A percentile compares a stretch with the other conserved stretches of the same genome.
These are phyloP conservation scores for Bovichtus variegatus DNA, from an alignment of 2,797 vertebrate genomes.

Conservation along the genomic window DNA sequence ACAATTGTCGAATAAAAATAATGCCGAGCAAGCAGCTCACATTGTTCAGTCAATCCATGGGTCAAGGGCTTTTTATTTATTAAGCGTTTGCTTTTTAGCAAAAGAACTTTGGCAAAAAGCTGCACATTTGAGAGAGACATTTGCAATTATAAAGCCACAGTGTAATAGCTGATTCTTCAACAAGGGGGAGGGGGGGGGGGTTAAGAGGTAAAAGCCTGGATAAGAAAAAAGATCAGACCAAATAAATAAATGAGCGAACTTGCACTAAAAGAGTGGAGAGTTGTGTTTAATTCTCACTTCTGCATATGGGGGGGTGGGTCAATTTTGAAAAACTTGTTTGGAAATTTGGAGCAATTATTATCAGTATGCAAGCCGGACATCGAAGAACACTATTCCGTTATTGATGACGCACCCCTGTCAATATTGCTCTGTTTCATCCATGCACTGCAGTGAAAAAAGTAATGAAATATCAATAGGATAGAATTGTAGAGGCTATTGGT, in stretches of 20 bases:
- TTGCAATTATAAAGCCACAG: background rate
- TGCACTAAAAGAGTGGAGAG: background rate
- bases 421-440: constrained; percentile 38
- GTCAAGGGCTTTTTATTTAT: constrained; percentile 47
- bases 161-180: constrained; percentile 32
- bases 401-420: constrained; percentile 49
- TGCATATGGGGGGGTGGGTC: constrained; percentile 30
- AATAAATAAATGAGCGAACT: constrained; percentile 28
- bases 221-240: constrained; percentile 8
- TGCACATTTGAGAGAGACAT: background rate
- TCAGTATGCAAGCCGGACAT: constrained; percentile 32
- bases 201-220: constrained; percentile 6
- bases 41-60: constrained; percentile 33
- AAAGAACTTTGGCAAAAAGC: constrained; percentile 33
- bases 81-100: constrained; percentile 38
- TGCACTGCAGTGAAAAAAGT: constrained; percentile 12
- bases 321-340: constrained; percentile 28
- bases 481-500: constrained; percentile 4
- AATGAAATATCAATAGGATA: constrained; percentile 24
- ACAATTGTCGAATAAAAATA: constrained; percentile 13
- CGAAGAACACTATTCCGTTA: constrained; percentile 42
- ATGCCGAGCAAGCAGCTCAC: constrained; percentile 4
- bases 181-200: constrained; percentile 15
- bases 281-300: constrained; percentile 43
- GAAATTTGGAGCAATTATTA: constrained; percentile 48